These are phyloP conservation scores for Apis laboriosa DNA, from an alignment of 1,140 invertebrate genomes.

Conservation along the genomic window DNA sequence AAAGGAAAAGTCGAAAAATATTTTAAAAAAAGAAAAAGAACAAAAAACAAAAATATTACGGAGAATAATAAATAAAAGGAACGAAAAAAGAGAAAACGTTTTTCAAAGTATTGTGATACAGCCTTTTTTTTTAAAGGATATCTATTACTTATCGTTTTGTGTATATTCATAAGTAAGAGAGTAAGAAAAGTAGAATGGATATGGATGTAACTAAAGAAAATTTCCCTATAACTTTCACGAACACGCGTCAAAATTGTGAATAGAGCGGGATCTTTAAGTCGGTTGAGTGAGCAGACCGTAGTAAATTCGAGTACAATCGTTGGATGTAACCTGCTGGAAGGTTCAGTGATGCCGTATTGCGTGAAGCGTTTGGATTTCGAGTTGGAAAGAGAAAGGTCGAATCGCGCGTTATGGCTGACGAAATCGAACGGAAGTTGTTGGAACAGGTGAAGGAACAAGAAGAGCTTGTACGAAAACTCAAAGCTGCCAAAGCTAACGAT, in stretches of 20 bases:
- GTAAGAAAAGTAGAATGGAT: not conserved
- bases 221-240: not conserved
- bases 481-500: slow-evolving; percentile 88
- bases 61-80: too few relatives aligned
- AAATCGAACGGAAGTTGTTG: slow-evolving; percentile 81
- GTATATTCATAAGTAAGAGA: not conserved
- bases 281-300: not conserved
- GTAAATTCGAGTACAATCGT: not conserved
- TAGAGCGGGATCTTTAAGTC: not conserved
- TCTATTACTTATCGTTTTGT: not conserved
- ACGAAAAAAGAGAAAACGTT: too few relatives aligned
- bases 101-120: too few relatives aligned
- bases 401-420: slow-evolving; percentile 72
- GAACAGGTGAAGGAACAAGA: slow-evolving; percentile 90
- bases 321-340: slow-evolving; percentile 17
- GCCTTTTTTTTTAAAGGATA: too few relatives aligned
- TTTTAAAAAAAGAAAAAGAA: too few relatives aligned
- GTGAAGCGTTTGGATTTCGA: slow-evolving; percentile 34
- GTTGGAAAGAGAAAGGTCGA: slow-evolving; percentile 5
- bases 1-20: too few relatives aligned
- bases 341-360: slow-evolving; percentile 15
- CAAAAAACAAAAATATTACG: too few relatives aligned
- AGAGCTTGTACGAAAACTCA: slow-evolving; percentile 90
- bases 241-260: not conserved
- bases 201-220: not conserved